Evolutionary conservation across 2,888 invertebrate species (phyloP).

Genomic region (Cyrtodaria siliqua): DNA sequence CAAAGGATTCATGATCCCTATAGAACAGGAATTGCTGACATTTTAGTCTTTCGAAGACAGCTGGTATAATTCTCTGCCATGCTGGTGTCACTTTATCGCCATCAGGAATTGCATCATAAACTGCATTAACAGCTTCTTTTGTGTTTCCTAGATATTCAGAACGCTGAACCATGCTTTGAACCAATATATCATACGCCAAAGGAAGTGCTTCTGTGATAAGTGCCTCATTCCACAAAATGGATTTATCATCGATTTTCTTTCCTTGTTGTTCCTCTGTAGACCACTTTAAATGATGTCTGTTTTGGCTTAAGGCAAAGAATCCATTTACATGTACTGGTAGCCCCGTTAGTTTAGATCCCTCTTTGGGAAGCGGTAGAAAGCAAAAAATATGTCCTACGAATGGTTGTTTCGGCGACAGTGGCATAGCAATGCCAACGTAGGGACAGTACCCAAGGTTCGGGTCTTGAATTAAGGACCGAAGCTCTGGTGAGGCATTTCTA

Average conservation of each 20-base stretch:
- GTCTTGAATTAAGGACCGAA: conserved; percentile 27
- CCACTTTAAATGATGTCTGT: conserved; percentile 83
- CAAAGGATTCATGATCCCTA: background rate
- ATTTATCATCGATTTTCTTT: conserved; percentile 66
- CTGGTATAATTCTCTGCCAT: conserved; percentile 26
- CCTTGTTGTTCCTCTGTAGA: conserved; percentile 69
- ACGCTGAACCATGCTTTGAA: conserved; percentile 52
- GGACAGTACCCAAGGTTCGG: conserved; percentile 27
- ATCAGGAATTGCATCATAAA: conserved; percentile 54
- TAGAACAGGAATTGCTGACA: background rate
- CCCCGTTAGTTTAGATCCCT: conserved; percentile 76
- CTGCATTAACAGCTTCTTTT: conserved; percentile 11
- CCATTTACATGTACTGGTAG: conserved; percentile 84
- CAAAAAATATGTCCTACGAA: conserved; percentile 64
- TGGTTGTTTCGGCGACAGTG: conserved; percentile 4
- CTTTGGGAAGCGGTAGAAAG: conserved; percentile 82
- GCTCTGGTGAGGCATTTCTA: conserved; percentile 23
- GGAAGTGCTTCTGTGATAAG: conserved; percentile 79
- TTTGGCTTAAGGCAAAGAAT: conserved; percentile 81
- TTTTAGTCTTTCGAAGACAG: conserved; percentile 16
- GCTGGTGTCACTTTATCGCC: conserved; percentile 3
- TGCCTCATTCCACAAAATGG: conserved; percentile 79
- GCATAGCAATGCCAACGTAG: conserved; percentile 41
- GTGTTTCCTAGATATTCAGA: conserved; percentile 26
- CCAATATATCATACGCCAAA: conserved; percentile 62